Base-by-base conservation (phyloP, 2,797 vertebrate species). In the Acanthopagrus latus region DNA sequence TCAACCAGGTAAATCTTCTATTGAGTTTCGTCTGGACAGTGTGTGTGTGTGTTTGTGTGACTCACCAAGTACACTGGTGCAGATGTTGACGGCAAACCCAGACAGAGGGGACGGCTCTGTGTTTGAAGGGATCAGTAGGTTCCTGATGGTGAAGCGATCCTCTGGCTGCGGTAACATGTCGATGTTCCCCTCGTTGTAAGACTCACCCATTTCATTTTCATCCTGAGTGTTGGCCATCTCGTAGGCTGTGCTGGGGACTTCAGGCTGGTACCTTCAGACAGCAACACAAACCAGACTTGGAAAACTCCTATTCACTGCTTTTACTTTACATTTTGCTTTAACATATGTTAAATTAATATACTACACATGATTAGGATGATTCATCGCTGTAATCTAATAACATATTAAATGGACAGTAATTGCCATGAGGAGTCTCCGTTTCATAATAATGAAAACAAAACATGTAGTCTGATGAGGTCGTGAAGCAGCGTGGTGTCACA, bases 181-280 rank as follows among this genome's bases (percentile, higher is more conserved):
- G 0, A 86, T 13, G 71, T 92, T 97, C 0, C 95, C 95, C 29
- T 97, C 95, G 57, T 90, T 96, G 21, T 90, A 94, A 20, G 95
- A 87, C 18, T 97, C 96, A 0, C 91, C 88, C 29, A 92, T 82
- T 18, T 98, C 96, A 0, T 82, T 23, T 9, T 98, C 97, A 0
- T 98, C 97, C 6, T 93, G 96, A 1, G 95, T 96, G 86, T 90
- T 94, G 71, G 97, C 96, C 95, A 96, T 97, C 92, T 97, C 96
- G 66, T 98, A 98, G 0, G 94, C 84, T 1, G 10, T 5, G 52
- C 95, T 96, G 78, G 95, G 95, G 74, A 97, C 97, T 46, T 96
- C 95, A 0, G 97, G 97, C 83, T 98, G 98, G 78, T 99, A 99
- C 86, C 98, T 99, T 71, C 38, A 81, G 56, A 64, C 0, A 3